These are phyloP conservation scores for Procavia capensis DNA, from an alignment of 2,113 vertebrate genomes.

Conservation along the genomic window DNA sequence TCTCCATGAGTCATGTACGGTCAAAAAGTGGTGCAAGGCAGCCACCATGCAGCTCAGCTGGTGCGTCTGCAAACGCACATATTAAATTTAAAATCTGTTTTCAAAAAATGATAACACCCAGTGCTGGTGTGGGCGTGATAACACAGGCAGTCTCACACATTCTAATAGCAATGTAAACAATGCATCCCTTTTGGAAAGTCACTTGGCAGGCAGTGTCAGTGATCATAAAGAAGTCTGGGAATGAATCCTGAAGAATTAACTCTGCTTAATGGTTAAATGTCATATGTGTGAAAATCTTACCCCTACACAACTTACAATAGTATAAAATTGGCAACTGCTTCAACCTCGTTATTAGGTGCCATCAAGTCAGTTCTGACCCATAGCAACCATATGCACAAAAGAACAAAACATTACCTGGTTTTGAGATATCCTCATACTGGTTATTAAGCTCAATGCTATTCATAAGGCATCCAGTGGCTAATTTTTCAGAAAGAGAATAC, in stretches of 20 bases:
- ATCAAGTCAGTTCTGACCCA: too few relatives aligned
- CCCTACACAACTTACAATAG: background rate
- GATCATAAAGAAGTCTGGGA: conserved; percentile 16
- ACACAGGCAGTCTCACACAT: background rate
- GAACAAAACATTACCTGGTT: too few relatives aligned
- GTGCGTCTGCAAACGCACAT: conserved; percentile 40
- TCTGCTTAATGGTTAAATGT: background rate
- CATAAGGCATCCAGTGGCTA: too few relatives aligned
- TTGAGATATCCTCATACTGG: too few relatives aligned
- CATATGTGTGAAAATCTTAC: background rate
- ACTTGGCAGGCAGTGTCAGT: background rate
- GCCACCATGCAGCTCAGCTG: background rate
- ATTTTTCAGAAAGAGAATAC: too few relatives aligned
- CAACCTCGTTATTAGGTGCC: background rate
- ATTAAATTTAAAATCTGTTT: conserved; percentile 53
- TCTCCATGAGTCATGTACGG: background rate
- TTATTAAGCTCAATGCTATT: too few relatives aligned
- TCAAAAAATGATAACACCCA: conserved; percentile 11
- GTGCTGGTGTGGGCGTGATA: background rate
- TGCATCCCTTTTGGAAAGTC: background rate
- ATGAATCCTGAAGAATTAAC: conserved; percentile 20
- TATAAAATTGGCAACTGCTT: background rate
- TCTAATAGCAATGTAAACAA: background rate
- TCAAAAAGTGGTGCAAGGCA: background rate
- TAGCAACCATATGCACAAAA: too few relatives aligned